Evolutionary conservation across 30 jellyfish, hydroid and myxozoan genomes (phyloP).

Genomic region (Turritopsis rubra): DNA sequence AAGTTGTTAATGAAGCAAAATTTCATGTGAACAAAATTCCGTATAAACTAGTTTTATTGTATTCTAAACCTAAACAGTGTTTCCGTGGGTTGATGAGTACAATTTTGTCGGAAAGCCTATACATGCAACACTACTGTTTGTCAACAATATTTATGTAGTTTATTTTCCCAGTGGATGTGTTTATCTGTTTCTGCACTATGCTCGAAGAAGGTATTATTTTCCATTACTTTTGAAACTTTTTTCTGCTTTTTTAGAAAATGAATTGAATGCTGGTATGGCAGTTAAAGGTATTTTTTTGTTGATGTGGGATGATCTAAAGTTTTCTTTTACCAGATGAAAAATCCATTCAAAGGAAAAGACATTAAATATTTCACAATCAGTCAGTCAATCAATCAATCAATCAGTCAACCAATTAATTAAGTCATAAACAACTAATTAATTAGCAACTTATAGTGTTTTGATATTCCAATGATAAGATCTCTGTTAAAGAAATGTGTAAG

Average conservation of each 20-base stretch:
- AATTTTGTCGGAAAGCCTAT: too few relatives aligned
- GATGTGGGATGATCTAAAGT: background rate
- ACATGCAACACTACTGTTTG: background rate
- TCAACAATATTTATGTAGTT: background rate
- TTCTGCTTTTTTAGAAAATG: background rate
- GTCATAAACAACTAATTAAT: slow-evolving; percentile 1
- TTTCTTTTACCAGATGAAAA: too few relatives aligned
- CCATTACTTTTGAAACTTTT: background rate
- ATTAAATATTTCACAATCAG: background rate
- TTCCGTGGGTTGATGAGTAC: too few relatives aligned
- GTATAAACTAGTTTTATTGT: background rate
- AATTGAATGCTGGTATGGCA: background rate
- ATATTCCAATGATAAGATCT: background rate
- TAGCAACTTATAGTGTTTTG: background rate
- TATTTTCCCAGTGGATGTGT: background rate
- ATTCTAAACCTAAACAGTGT: too few relatives aligned
- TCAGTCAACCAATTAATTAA: background rate
- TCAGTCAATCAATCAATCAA: slow-evolving; percentile 7
- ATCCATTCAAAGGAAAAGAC: background rate
- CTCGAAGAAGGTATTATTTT: background rate
- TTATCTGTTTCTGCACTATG: background rate
- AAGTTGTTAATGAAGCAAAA: background rate
- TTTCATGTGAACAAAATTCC: background rate
- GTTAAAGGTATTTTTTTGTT: background rate
- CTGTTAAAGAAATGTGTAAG: background rate